phyloP scores from a whole-genome alignment of 1,140 invertebrate genomes.

The Apis florea region DNA sequence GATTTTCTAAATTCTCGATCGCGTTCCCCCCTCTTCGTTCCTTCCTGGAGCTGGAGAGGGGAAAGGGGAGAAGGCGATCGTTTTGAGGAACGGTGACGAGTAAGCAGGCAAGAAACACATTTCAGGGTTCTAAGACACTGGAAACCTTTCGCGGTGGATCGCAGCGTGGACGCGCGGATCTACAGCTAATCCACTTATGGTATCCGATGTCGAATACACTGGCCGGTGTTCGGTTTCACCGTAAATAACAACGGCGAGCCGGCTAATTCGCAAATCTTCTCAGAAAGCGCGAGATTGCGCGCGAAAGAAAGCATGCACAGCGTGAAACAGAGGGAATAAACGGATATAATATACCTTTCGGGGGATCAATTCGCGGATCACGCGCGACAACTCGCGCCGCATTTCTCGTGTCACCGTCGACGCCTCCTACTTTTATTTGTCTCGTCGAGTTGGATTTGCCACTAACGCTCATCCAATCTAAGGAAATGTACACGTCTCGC shows the following conservation, averaged over 20 bases:
- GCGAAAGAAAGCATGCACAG: conserved; percentile 63
- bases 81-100: conserved; percentile 15
- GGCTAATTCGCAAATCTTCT: conserved; percentile 74
- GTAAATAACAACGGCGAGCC: conserved; percentile 70
- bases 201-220: conserved; percentile 74
- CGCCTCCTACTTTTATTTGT: not conserved
- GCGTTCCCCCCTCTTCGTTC: too few relatives aligned
- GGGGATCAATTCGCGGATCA: conserved; percentile 11
- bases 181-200: conserved; percentile 75
- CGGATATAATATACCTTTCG: not conserved
- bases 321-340: conserved; percentile 7
- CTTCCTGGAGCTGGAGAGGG: too few relatives aligned
- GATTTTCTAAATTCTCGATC: too few relatives aligned
- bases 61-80: not conserved
- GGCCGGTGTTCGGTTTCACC: conserved; percentile 72
- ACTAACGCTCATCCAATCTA: too few relatives aligned
- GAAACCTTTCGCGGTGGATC: conserved; percentile 52
- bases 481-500: too few relatives aligned
- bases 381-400: not conserved
- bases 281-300: conserved; percentile 65
- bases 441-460: not conserved
- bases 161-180: conserved; percentile 42
- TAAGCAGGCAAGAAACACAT: conserved; percentile 21
- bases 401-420: not conserved
- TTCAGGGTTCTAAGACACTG: conserved; percentile 51